Evolutionary conservation across 2,888 invertebrate genomes (phyloP), one percentile per base, ranked within the genome.

Genomic region (Sinodicranocentrus sp.): DNA sequence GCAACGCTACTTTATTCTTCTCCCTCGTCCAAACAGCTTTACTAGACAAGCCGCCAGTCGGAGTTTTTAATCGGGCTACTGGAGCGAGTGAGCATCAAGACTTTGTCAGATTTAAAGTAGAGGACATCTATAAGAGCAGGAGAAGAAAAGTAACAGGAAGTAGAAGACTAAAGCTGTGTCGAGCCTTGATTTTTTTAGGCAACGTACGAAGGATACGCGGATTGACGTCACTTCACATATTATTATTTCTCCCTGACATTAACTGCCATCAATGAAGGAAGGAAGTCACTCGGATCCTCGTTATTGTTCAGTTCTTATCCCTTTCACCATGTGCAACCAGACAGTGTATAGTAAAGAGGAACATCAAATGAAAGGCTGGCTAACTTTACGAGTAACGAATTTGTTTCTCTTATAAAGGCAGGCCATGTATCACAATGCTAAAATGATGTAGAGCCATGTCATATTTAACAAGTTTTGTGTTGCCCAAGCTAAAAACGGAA

Each of bases 141-240:
- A 8, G 2, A 25, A 5, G 57, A 57, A 23, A n/a, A 1, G 57
- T 57, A 57, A 25, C 57, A 57, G 57, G 57, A 57, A 57, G 57
- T 57, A 1, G 13, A 15, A 39, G 48, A 25, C 1, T 21, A 57
- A 57, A 57, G 57, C 57, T 57, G 2, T 52, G 52, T 8, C 33
- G 33, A 33, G 33, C 17, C 25, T 26, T 78, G 70, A 78, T 78
- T 61, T 57, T 59, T 57, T 33, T 79, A 76, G 76, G 76, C 67
- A 76, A 67, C 67, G 19, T 23, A 61, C 43, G 59, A 70, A 33
- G 79, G 25, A 79, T 70, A 63, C 57, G 63, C 1, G 63, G 43
- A 72, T 80, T 80, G 80, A 80, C 80, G 80, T 80, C 80, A 80
- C 72, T 23, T 72, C 80, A 79, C 70, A 78, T 59, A 54, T 59